These are phyloP conservation scores for Sepioteuthis lessoniana DNA, from an alignment of 2,888 invertebrate genomes.

Conservation along the genomic window DNA sequence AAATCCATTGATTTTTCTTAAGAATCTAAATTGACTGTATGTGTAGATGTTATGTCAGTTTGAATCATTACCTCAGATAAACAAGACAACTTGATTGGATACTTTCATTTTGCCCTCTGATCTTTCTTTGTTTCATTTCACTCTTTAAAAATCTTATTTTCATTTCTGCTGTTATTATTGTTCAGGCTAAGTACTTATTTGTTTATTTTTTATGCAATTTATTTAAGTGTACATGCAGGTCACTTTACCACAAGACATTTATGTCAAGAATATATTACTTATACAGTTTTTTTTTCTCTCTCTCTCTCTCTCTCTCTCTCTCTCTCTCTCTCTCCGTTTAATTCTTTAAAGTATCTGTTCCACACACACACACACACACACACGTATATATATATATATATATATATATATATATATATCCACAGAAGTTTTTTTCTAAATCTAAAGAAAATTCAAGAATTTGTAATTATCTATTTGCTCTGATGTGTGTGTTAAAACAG, in stretches of 20 bases:
- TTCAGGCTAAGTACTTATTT: neutral
- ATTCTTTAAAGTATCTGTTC: no score
- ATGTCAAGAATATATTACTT: neutral
- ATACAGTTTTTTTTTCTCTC: neutral
- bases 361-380: neutral
- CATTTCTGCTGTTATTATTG: neutral
- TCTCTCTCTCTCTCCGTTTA: neutral
- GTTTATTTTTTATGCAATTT: neutral
- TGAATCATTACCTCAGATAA: neutral
- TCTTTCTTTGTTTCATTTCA: slow-evolving; percentile 33
- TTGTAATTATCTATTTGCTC: no score
- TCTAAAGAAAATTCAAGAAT: no score
- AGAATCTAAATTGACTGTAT: neutral
- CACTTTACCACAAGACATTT: neutral
- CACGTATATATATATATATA: no score
- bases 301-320: neutral
- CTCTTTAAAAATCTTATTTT: neutral
- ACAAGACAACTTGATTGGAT: neutral
- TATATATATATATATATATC: neutral
- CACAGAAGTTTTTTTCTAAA: no score
- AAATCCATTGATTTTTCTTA: slow-evolving; percentile 8
- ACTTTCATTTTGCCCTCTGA: slow-evolving; percentile 6
- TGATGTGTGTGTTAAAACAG: no score
- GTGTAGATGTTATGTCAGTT: slow-evolving; percentile 10
- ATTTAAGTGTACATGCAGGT: slow-evolving; percentile 14